Conservation (phyloP, 1,140 invertebrate genomes). For the Panulirus ornatus region DNA sequence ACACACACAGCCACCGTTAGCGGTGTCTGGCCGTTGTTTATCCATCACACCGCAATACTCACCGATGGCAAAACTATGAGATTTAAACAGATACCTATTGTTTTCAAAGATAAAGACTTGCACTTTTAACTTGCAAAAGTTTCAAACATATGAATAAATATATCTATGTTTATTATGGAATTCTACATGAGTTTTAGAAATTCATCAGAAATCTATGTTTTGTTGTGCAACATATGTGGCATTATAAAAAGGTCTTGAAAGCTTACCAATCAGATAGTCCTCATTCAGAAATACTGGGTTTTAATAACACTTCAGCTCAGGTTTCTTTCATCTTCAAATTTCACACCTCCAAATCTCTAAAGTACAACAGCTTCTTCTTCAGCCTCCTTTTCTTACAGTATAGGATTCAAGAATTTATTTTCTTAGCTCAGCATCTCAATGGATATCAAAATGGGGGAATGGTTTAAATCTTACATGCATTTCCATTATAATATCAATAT, state of each 20-base stretch:
- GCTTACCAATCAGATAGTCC: too few species aligned
- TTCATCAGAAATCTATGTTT: not conserved
- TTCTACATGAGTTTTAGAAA: not conserved
- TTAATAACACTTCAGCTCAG: not conserved
- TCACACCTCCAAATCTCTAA: not conserved
- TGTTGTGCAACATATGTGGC: not conserved
- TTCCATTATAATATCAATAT: too few species aligned
- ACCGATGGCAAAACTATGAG: not conserved
- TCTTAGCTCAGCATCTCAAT: too few species aligned
- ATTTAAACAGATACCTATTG: not conserved
- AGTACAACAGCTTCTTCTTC: not conserved
- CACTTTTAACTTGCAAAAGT: not conserved
- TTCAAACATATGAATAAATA: not conserved
- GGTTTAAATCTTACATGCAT: too few species aligned
- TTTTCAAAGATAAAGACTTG: not conserved
- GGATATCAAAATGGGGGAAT: too few species aligned
- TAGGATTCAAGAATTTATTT: too few species aligned
- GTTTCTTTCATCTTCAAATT: not conserved
- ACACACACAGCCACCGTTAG: slow-evolving; percentile 63
- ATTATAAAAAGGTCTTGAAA: too few species aligned
- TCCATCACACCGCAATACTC: slow-evolving; percentile 6
- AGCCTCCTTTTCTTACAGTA: too few species aligned
- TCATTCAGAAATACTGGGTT: too few species aligned
- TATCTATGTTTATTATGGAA: too few species aligned
- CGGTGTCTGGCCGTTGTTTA: slow-evolving; percentile 39